These are phyloP conservation scores for Phymanthus crucifer DNA, from an alignment of 92 coral and sea anemone genomes.

Conservation along the genomic window DNA sequence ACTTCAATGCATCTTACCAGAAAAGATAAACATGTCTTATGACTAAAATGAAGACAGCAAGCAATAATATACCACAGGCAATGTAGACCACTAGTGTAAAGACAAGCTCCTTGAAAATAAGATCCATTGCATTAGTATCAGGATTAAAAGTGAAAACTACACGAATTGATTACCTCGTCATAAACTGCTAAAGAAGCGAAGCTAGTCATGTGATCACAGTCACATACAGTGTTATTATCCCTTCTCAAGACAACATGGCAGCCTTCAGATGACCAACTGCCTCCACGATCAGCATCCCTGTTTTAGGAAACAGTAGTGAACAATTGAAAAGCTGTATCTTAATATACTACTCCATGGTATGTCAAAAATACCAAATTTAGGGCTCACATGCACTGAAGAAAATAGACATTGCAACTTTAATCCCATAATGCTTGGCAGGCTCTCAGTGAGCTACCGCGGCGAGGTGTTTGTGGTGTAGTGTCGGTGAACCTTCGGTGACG, in stretches of 20 bases:
- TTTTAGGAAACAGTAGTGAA: background rate
- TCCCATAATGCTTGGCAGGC: no score
- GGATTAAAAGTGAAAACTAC: background rate
- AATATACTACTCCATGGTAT: no score
- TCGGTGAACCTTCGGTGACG: no score
- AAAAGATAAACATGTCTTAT: conserved; percentile 62
- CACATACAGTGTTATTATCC: conserved; percentile 70
- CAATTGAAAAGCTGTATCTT: background rate
- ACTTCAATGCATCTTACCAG: conserved; percentile 52
- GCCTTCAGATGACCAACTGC: conserved; percentile 91
- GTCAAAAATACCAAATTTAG: no score
- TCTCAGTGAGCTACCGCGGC: no score
- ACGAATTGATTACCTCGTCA: conserved; percentile 62
- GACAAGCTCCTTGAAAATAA: conserved; percentile 58
- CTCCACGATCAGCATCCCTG: conserved; percentile 66
- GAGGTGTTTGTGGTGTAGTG: no score
- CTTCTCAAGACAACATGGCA: conserved; percentile 67
- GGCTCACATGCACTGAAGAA: no score
- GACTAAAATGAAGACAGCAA: conserved; percentile 65
- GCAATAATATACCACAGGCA: conserved; percentile 72
- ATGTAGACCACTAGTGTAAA: conserved; percentile 73
- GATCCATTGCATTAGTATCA: background rate
- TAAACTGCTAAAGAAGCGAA: conserved; percentile 77
- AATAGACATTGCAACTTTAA: no score
- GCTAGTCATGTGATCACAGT: conserved; percentile 89